phyloP scores from a whole-genome alignment of 2,113 vertebrate species.

The Hippocampus comes region DNA sequence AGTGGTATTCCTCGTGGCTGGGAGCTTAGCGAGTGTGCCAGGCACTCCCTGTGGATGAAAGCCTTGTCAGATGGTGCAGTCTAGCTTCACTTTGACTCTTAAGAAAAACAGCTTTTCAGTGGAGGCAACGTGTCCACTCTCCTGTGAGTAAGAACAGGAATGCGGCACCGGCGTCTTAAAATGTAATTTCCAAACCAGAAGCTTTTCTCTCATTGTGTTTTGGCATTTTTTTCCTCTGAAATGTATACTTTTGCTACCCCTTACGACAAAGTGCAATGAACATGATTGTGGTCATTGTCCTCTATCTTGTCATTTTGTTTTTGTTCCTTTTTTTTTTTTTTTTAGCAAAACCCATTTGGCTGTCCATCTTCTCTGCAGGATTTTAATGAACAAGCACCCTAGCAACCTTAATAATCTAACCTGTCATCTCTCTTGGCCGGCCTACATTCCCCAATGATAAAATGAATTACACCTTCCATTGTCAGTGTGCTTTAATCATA shows the following conservation, averaged over 20 bases:
- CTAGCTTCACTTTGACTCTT: constrained; percentile 56
- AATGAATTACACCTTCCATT: constrained; percentile 73
- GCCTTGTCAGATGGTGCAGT: constrained; percentile 64
- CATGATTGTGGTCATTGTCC: constrained; percentile 56
- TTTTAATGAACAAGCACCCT: constrained; percentile 60
- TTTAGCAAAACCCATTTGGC: constrained; percentile 25
- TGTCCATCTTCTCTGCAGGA: constrained; percentile 31
- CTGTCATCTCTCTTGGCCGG: constrained; percentile 43
- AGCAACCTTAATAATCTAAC: constrained; percentile 39
- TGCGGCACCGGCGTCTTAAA: constrained; percentile 53
- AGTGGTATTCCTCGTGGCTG: constrained; percentile 63
- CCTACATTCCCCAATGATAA: constrained; percentile 65
- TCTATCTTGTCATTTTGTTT: constrained; percentile 18
- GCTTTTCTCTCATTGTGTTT: constrained; percentile 21
- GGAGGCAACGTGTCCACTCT: constrained; percentile 60
- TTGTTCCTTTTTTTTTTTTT: not conserved
- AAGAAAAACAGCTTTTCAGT: constrained; percentile 70
- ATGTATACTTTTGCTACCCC: constrained; percentile 39
- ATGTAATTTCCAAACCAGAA: constrained; percentile 52
- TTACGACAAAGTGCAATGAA: constrained; percentile 25
- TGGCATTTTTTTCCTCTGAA: constrained; percentile 36
- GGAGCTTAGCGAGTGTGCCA: constrained; percentile 52
- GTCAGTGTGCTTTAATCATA: constrained; percentile 76
- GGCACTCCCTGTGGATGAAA: constrained; percentile 68
- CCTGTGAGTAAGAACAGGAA: constrained; percentile 54